Percentiles rank a stretch among this genome's conserved stretches.
Conservation (phyloP, 1,140 invertebrate genomes). For the Euborellia annulipes region DNA sequence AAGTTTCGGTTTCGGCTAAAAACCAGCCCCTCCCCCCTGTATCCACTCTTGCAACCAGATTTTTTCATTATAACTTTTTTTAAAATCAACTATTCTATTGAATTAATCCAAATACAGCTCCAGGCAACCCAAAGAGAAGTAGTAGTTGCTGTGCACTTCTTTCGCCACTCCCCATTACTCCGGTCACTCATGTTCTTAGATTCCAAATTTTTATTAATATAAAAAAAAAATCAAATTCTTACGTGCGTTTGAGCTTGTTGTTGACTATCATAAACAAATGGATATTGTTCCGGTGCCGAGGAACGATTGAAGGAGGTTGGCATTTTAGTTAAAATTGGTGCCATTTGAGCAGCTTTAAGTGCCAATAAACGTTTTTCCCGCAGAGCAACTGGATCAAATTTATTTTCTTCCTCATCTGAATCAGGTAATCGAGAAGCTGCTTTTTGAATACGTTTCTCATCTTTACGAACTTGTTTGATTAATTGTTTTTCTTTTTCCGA, state of each 20-base stretch:
- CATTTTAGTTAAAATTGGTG: constrained; percentile 23
- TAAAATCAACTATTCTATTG: too few species aligned
- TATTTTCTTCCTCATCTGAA: constrained; percentile 34
- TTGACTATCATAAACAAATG: constrained; percentile 70
- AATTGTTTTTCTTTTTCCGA: constrained; percentile 70
- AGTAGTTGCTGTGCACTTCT: too few species aligned
- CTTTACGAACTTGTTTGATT: constrained; percentile 68
- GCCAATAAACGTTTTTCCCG: constrained; percentile 25
- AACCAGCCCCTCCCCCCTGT: too few species aligned
- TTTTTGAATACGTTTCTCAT: constrained; percentile 67
- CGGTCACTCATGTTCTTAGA: too few species aligned
- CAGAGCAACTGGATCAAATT: constrained; percentile 28
- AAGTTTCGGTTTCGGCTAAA: too few species aligned
- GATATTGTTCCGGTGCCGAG: constrained; percentile 42
- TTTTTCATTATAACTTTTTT: too few species aligned
- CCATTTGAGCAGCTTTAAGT: constrained; percentile 25
- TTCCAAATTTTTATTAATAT: too few species aligned
- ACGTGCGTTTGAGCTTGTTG: constrained; percentile 43
- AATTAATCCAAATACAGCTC: too few species aligned
- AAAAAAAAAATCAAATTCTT: too few species aligned
- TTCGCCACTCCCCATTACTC: too few species aligned
- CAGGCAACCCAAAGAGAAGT: too few species aligned
- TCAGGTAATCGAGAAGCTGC: constrained; percentile 32
- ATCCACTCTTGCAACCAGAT: too few species aligned
- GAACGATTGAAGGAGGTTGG: constrained; percentile 7